A percentile compares a stretch with the other conserved stretches of the same genome.
Conservation (phyloP, 2,113 vertebrate genomes). For the Numida meleagris region DNA sequence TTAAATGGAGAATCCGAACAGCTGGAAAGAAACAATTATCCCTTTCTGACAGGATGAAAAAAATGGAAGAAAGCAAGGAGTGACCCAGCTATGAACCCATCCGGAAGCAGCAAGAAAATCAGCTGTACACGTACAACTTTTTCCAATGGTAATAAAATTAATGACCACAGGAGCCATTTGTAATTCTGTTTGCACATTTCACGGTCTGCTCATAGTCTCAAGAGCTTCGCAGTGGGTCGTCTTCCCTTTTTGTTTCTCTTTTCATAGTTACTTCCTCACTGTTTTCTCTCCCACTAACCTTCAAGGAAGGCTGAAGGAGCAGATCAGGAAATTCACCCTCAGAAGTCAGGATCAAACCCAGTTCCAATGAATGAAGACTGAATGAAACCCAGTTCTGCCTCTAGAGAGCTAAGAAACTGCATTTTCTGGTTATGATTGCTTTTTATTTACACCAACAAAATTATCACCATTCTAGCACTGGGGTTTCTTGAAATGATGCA, state of each 20-base stretch:
- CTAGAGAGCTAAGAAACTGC: background rate
- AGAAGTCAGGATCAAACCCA: background rate
- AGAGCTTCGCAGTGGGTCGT: background rate
- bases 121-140: background rate
- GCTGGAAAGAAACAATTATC: background rate
- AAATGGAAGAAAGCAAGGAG: background rate
- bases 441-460: background rate
- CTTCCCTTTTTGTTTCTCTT: background rate
- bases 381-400: background rate
- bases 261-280: background rate
- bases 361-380: background rate
- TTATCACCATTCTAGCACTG: background rate
- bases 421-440: background rate
- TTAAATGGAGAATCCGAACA: background rate
- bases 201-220: background rate
- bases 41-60: background rate
- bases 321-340: background rate
- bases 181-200: background rate
- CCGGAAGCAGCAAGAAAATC: conserved; percentile 26
- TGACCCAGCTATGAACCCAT: conserved; percentile 23
- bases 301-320: background rate
- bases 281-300: background rate
- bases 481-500: background rate
- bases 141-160: background rate
- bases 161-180: background rate